A percentile compares a stretch with the other conserved stretches of the same genome.
Evolutionary conservation across 2,888 invertebrate species (phyloP).

Genomic region (Alviniconcha strummeri): DNA sequence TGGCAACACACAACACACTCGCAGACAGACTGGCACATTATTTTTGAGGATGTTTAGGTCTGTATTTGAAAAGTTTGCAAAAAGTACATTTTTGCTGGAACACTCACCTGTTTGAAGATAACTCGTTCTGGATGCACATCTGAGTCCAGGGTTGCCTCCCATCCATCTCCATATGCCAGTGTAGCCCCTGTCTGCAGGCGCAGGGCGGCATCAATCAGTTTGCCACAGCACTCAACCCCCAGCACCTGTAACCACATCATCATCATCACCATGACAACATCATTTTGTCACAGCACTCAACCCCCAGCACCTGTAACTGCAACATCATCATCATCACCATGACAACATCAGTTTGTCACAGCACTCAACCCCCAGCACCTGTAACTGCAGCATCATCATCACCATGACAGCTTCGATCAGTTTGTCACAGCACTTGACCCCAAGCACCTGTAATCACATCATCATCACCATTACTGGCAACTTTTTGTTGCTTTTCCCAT

Average conservation of each 20-base stretch:
- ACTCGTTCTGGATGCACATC: constrained; percentile 49
- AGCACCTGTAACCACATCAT: constrained; percentile 52
- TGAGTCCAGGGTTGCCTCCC: constrained; percentile 38
- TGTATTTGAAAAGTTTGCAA: too few relatives aligned
- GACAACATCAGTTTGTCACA: constrained; percentile 52
- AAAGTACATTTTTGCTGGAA: too few relatives aligned
- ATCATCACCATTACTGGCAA: too few relatives aligned
- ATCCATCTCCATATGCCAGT: constrained; percentile 42
- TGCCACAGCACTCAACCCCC: constrained; percentile 61
- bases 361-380: constrained; percentile 66
- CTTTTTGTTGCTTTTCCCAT: too few relatives aligned
- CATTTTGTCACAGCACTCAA: constrained; percentile 61
- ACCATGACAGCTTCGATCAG: constrained; percentile 59
- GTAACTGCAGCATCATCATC: neutral
- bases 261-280: constrained; percentile 26
- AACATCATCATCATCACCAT: neutral
- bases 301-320: constrained; percentile 58
- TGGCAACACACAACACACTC: too few relatives aligned
- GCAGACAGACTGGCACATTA: too few relatives aligned
- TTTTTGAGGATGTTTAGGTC: too few relatives aligned
- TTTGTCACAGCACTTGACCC: constrained; percentile 59
- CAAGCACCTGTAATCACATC: constrained; percentile 55
- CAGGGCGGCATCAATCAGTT: constrained; percentile 61
- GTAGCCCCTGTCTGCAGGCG: constrained; percentile 51
- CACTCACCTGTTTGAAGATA: constrained; percentile 65